Base-by-base conservation (phyloP, 2,797 vertebrate species). In the Protosalanx chinensis region DNA sequence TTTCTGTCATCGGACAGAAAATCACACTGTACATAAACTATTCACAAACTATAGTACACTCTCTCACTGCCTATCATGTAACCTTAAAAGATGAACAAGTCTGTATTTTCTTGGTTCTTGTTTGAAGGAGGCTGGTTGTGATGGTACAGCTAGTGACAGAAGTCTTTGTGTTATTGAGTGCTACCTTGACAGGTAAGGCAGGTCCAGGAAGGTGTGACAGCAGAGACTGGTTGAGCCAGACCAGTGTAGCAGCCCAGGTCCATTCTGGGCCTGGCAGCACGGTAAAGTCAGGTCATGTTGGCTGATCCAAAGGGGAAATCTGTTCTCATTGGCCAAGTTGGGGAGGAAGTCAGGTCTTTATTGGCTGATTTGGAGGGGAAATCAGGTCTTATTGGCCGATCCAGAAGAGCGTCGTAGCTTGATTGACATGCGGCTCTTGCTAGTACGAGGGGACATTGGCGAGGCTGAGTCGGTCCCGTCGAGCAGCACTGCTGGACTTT, bases 381-480 rank as follows among this genome's bases (percentile, higher is more conserved):
- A 18, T 93, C 74, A 99, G 86, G 96, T 96, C 90, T 98, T 98
- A 91, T 98, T 98, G 90, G 97, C 96, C 0, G 97, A 98, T 87
- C 96, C 97, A 0, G 97, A 99, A 65, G 97, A 98, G 77, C 96
- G 95, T 13, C 97, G 95, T 79, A 99, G 93, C 89, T 99, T 99
- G 95, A 98, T 96, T 84, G 97, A 99, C 96, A 99, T 96, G 86
- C 97, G 96, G 86, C 94, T 98, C 92, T 98, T 98, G 94, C 96
- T 98, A 94, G 96, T 95, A 90, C 97, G 95, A 90, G 97, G 96
- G 88, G 96, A 98, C 93, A 98, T 95, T 87, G 97, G 95, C 87
- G 96, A 98, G 72, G 95, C 93, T 81, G 96, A 93, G 89, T 97
- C 95, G 90, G 92, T 94, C 93, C 93, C 93, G 69, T 95, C 93